A percentile compares a stretch with the other conserved stretches of the same genome.
These are phyloP conservation scores for Cricetomys ansorgei DNA, from an alignment of 2,113 vertebrate species.

Conservation along the genomic window DNA sequence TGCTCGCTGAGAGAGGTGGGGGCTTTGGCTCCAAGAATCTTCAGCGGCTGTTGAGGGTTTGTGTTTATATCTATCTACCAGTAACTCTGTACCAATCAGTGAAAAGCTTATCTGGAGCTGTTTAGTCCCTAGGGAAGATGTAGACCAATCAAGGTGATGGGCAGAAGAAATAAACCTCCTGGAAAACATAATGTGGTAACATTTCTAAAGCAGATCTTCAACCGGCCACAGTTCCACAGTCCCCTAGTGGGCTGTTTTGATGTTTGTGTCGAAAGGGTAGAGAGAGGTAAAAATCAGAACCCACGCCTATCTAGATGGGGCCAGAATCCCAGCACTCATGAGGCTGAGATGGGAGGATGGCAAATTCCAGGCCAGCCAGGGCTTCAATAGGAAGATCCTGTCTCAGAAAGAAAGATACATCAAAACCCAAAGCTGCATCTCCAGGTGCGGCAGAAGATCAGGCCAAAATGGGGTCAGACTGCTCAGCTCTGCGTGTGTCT, in stretches of 20 bases:
- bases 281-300: not conserved
- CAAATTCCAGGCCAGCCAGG: not conserved
- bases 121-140: not conserved
- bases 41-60: not conserved
- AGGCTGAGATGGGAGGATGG: not conserved
- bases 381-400: not conserved
- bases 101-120: not conserved
- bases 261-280: not conserved
- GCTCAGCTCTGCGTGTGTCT: not conserved
- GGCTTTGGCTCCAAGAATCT: not conserved
- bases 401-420: not conserved
- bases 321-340: not conserved
- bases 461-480: not conserved
- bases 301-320: not conserved
- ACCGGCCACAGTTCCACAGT: not conserved
- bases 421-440: not conserved
- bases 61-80: fast-evolving
- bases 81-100: not conserved
- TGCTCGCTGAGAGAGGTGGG: not conserved
- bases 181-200: not conserved
- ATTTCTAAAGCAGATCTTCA: not conserved
- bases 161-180: not conserved
- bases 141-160: not conserved
- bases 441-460: fast-evolving
- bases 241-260: not conserved